Evolutionary conservation across 2,113 vertebrate species (phyloP), one percentile per base, ranked within the genome.

Genomic region (Neodontobutis hainanensis): DNA sequence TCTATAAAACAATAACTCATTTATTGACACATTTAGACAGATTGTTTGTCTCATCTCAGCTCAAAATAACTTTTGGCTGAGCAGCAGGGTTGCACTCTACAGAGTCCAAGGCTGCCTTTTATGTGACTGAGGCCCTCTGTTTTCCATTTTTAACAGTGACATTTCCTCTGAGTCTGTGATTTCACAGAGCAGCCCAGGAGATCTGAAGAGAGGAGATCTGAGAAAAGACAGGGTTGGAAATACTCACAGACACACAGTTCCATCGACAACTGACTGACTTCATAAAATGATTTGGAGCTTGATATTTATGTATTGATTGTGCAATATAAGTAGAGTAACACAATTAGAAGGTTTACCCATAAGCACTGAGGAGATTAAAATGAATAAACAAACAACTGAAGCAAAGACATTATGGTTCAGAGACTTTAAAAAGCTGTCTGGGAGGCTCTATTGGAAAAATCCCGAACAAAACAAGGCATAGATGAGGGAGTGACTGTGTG

Each of bases 61-160:
- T 71, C 50, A 45, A 75, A 19, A 55, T 11, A 15, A 10, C 72
- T 70, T 67, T 32, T 71, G 61, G 32, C 65, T 1, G 40, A 74
- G 60, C 6, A 10, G 68, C 32, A 52, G 58, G 49, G 71, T 53
- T 58, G 34, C 46, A 42, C 60, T 66, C 68, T 70, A 73, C 69
- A 84, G 71, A 27, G 67, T 81, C 59, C 60, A 47, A 19, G 11
- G 9, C 49, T 49, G 34, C 63, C 82, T 88, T 89, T 89, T 74
- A 88, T 89, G 83, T 82, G 70, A 70, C 61, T 61, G 75, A 66
- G 64, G 61, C 60, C 55, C 40, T 82, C 50, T 60, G 65, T 70
- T 84, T 85, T 81, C 72, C 80, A 84, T 85, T 92, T 91, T 87
- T 87, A 85, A 84, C 83, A 61, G 68, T 90, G 87, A 85, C 88